Evolutionary conservation across 2,113 vertebrate species (phyloP).

Genomic region (Mixornis gularis): DNA sequence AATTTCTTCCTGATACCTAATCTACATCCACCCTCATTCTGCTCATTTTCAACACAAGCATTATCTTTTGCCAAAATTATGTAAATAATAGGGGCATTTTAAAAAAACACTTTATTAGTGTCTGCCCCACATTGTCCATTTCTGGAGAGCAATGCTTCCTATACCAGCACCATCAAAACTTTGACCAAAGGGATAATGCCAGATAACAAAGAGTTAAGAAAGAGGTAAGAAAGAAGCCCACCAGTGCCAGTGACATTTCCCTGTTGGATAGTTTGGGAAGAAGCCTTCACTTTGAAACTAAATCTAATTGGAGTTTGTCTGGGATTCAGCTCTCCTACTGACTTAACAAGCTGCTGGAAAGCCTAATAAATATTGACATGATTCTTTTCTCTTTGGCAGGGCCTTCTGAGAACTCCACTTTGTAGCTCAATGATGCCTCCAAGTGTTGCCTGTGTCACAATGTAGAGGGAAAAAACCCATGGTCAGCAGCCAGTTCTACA

Average conservation of each 20-base stretch:
- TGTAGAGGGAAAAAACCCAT: neutral
- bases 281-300: constrained; percentile 17
- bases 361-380: constrained; percentile 51
- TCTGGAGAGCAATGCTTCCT: neutral
- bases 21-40: neutral
- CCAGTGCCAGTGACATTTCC: neutral
- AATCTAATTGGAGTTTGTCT: constrained; percentile 44
- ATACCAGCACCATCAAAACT: neutral
- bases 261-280: neutral
- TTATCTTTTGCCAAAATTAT: neutral
- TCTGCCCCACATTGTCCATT: neutral
- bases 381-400: neutral
- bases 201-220: neutral
- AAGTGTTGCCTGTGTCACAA: neutral
- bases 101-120: rapidly evolving
- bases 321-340: constrained; percentile 37
- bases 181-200: neutral
- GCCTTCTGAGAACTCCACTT: neutral
- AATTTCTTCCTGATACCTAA: neutral
- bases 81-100: rapidly evolving
- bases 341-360: constrained; percentile 30
- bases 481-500: neutral
- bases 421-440: neutral
- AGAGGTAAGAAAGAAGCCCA: neutral
- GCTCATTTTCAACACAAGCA: neutral